Evolutionary conservation across 2,797 vertebrate genomes (phyloP).

Genomic region (Odontamblyopus rebecca): DNA sequence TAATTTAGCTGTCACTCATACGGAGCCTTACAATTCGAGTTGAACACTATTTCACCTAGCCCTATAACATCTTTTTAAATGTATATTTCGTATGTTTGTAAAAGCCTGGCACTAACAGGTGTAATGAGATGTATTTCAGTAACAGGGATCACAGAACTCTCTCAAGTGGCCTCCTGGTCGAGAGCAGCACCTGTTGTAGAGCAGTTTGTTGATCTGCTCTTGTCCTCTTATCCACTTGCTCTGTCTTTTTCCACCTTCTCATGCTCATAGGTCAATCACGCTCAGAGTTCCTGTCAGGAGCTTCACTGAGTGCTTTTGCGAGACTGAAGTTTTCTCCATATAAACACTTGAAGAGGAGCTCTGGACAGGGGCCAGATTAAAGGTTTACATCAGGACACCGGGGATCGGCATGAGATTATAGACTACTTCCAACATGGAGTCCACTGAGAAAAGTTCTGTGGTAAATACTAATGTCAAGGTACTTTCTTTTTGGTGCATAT

Average conservation of each 20-base stretch:
- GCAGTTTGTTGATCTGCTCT: slow-evolving; percentile 58
- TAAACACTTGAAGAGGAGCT: neutral
- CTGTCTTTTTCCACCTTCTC: slow-evolving; percentile 33
- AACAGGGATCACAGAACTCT: slow-evolving; percentile 48
- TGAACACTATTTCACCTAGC: no score
- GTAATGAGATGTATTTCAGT: slow-evolving; percentile 42
- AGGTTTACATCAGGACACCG: slow-evolving; percentile 5
- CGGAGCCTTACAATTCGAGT: no score
- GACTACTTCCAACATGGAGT: neutral
- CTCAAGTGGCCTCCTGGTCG: slow-evolving; percentile 47
- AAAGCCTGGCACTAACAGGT: neutral
- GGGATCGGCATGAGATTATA: neutral
- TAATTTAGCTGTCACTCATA: no score
- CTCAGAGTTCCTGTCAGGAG: slow-evolving; percentile 25
- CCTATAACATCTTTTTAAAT: no score
- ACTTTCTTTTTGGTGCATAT: neutral
- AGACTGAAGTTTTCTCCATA: slow-evolving; percentile 12
- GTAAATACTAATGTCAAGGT: slow-evolving; percentile 6
- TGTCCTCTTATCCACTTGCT: slow-evolving; percentile 48
- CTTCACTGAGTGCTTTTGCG: slow-evolving; percentile 7
- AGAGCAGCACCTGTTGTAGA: slow-evolving; percentile 51
- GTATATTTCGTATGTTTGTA: no score
- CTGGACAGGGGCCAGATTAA: neutral
- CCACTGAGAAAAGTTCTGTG: neutral
- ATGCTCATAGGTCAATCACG: slow-evolving; percentile 44